Base-by-base conservation (phyloP, 2,888 invertebrate genomes). In the Saturnia japonica region DNA sequence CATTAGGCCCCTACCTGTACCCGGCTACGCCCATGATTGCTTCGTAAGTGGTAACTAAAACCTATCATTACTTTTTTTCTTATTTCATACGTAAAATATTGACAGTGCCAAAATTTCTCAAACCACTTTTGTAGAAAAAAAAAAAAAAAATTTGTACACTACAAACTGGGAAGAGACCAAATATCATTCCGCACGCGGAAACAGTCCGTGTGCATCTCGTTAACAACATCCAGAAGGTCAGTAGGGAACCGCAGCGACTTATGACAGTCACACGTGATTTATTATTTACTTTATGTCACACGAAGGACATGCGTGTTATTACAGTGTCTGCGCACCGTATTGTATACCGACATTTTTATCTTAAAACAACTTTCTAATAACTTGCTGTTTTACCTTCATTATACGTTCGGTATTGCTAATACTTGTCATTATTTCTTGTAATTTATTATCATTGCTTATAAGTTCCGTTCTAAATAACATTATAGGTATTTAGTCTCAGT, bases 171-270 rank as follows among this genome's bases (percentile, higher is more conserved):
- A 54, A 28, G 68, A 12, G 40, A 57, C 25, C 34, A 34, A n/a
- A 64, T 19, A 19, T 66, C 25, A 34, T 11, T 67, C n/a, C 42
- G 54, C 1, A 22, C 42, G 42, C 42, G 25, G 70, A 25, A 67
- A 72, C 73, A 69, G 70, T n/a, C 42, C 67, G 40, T 64, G 40
- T 64, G 64, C 64, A 40, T 64, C 64, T 64, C 64, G 64, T 40
- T 40, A 40, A 19, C n/a, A 64, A n/a, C 16, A 11, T 40, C 64
- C 12, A 42, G 78, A 81, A 85, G 86, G 85, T 81, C 82, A 77
- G 73, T 72, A 73, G 75, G 77, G 79, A 80, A 77, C 76, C 77
- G 77, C 74, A 72, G 51, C 71, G 83, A 78, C 85, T 83, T 85
- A 77, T 77, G 68, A 70, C 72, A 78, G 75, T 82, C 82, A 72